Evolutionary conservation across 2,888 invertebrate genomes (phyloP).

Genomic region (Thelaira solivaga): DNA sequence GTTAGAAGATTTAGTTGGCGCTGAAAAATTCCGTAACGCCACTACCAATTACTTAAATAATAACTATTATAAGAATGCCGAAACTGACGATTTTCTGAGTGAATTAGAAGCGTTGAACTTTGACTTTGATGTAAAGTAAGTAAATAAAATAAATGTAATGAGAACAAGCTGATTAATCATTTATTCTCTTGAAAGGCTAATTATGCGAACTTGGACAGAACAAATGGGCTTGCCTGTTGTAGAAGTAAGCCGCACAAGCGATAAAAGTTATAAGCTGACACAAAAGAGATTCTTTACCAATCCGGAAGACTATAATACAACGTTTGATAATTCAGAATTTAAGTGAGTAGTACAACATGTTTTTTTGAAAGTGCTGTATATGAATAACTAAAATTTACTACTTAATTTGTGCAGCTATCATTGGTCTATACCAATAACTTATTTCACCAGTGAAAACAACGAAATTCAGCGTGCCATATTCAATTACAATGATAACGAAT

Average conservation of each 20-base stretch:
- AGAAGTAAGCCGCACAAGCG: slow-evolving; percentile 78
- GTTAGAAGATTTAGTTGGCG: slow-evolving; percentile 87
- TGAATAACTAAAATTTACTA: background rate
- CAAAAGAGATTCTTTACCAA: slow-evolving; percentile 88
- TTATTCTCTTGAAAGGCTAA: slow-evolving; percentile 75
- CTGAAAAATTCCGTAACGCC: slow-evolving; percentile 83
- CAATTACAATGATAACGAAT: slow-evolving; percentile 72
- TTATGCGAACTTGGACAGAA: slow-evolving; percentile 93
- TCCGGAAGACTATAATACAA: slow-evolving; percentile 79
- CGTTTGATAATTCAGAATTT: slow-evolving; percentile 78
- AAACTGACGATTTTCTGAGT: slow-evolving; percentile 86
- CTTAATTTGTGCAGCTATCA: slow-evolving; percentile 80
- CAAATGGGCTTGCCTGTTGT: slow-evolving; percentile 93
- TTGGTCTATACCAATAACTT: slow-evolving; percentile 92
- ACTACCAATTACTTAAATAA: slow-evolving; percentile 86
- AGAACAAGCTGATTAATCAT: background rate
- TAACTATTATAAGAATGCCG: slow-evolving; percentile 85
- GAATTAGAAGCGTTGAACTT: slow-evolving; percentile 79
- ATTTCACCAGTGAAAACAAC: slow-evolving; percentile 80
- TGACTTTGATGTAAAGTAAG: slow-evolving; percentile 77
- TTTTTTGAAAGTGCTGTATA: background rate
- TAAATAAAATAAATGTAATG: no score
- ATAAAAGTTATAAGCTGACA: slow-evolving; percentile 80
- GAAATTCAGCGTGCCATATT: slow-evolving; percentile 74
- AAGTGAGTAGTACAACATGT: slow-evolving; percentile 75